Conservation (phyloP, 2,888 invertebrate genomes). For the Neoaliturus tenellus region DNA sequence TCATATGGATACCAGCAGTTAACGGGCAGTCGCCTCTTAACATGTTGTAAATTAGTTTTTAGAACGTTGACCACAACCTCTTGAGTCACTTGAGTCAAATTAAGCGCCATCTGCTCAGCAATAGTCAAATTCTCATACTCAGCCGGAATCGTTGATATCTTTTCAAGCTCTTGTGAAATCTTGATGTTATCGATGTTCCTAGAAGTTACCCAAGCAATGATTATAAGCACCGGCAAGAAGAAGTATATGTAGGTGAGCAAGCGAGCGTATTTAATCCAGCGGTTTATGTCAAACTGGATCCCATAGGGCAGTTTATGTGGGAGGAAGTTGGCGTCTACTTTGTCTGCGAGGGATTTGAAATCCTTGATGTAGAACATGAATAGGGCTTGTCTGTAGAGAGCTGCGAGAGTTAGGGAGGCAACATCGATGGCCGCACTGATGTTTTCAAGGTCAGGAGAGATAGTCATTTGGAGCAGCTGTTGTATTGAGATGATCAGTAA, state of each 20-base stretch:
- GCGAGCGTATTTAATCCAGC: not conserved
- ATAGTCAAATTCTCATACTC: not conserved
- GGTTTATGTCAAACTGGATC: not conserved
- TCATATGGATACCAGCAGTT: slow-evolving; percentile 58
- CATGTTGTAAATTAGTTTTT: not conserved
- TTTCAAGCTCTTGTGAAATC: slow-evolving; percentile 3
- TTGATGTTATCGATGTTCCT: slow-evolving; percentile 30
- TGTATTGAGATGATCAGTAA: slow-evolving; percentile 18
- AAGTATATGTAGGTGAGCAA: slow-evolving; percentile 18
- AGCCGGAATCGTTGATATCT: not conserved
- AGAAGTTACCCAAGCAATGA: slow-evolving; percentile 24
- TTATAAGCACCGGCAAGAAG: not conserved
- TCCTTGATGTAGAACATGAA: slow-evolving; percentile 24
- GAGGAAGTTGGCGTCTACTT: slow-evolving; percentile 23
- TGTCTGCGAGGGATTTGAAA: slow-evolving; percentile 14
- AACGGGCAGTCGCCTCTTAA: slow-evolving; percentile 45
- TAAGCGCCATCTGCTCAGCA: slow-evolving; percentile 15
- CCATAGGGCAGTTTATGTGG: not conserved
- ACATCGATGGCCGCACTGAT: slow-evolving; percentile 59
- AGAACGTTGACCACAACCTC: not conserved
- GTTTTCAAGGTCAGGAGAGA: slow-evolving; percentile 55
- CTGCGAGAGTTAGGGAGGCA: slow-evolving; percentile 54
- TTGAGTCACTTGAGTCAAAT: not conserved
- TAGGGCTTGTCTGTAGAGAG: slow-evolving; percentile 23
- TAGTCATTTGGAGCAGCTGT: slow-evolving; percentile 35